A percentile compares a stretch with the other conserved stretches of the same genome.
These are phyloP conservation scores for Charina bottae DNA, from an alignment of 2,113 vertebrate genomes.

Conservation along the genomic window DNA sequence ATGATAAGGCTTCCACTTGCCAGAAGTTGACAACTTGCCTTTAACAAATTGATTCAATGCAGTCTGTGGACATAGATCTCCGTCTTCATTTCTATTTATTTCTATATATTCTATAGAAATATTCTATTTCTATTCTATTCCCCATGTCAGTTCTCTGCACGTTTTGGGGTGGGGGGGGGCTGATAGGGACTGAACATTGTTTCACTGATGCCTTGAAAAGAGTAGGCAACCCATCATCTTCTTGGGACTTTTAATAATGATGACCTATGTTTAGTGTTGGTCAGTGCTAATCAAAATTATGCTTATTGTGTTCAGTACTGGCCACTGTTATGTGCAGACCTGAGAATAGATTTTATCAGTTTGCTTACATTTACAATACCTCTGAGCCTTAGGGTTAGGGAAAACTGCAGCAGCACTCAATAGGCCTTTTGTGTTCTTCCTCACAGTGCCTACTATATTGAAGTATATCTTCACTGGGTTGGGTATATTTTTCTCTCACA, in stretches of 20 bases:
- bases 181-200: background rate
- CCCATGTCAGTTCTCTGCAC: background rate
- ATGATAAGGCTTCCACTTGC: background rate
- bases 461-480: background rate
- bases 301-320: no score
- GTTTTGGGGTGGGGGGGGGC: background rate
- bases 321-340: no score
- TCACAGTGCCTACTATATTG: background rate
- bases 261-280: background rate
- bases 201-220: background rate
- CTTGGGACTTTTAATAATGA: background rate
- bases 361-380: background rate
- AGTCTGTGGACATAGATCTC: background rate
- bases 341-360: background rate
- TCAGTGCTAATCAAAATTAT: background rate
- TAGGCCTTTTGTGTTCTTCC: background rate
- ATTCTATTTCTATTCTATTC: no score
- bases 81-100: no score
- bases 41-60: background rate
- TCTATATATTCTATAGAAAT: no score
- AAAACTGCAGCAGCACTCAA: background rate
- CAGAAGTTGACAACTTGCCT: background rate
- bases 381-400: background rate
- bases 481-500: background rate
- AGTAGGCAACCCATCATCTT: background rate